phyloP scores from a whole-genome alignment of 2,797 vertebrate genomes.

The Knipowitschia caucasica region DNA sequence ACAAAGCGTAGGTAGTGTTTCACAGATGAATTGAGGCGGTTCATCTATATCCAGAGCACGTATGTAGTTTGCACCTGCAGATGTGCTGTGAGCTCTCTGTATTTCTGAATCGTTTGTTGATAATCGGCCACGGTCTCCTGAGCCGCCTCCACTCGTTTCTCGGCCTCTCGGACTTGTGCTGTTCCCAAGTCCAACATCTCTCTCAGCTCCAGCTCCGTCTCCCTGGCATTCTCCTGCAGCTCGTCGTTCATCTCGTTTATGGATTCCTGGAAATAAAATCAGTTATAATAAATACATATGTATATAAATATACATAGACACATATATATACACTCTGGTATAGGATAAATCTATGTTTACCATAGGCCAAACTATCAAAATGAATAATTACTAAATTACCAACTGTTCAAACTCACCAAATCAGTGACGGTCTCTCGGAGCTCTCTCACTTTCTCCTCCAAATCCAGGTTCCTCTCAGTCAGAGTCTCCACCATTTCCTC shows the following conservation, averaged over 20 bases:
- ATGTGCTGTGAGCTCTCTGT: constrained; percentile 88
- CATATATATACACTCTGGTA: too few species aligned
- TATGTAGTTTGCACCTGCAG: constrained; percentile 91
- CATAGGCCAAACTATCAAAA: background rate
- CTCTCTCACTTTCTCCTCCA: constrained; percentile 97
- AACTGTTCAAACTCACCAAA: constrained; percentile 77
- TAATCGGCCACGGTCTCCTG: constrained; percentile 96
- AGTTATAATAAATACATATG: constrained; percentile 12
- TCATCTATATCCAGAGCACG: too few species aligned
- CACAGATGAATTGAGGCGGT: too few species aligned
- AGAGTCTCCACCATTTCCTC: constrained; percentile 98
- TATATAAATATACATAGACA: too few species aligned
- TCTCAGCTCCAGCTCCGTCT: constrained; percentile 95
- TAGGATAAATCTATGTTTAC: too few species aligned
- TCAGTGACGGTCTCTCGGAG: constrained; percentile 91
- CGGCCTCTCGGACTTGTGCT: constrained; percentile 84
- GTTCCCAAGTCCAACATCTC: constrained; percentile 90
- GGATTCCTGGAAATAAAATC: constrained; percentile 81
- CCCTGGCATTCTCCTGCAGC: constrained; percentile 93
- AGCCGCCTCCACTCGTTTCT: constrained; percentile 89
- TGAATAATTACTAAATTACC: background rate
- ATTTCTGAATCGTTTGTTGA: constrained; percentile 95
- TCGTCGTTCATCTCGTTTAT: constrained; percentile 99
- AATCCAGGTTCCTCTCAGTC: constrained; percentile 91
- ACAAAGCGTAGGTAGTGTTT: too few species aligned